phyloP scores from a whole-genome alignment of 2,113 vertebrate species.

The Saguinus imperator region DNA sequence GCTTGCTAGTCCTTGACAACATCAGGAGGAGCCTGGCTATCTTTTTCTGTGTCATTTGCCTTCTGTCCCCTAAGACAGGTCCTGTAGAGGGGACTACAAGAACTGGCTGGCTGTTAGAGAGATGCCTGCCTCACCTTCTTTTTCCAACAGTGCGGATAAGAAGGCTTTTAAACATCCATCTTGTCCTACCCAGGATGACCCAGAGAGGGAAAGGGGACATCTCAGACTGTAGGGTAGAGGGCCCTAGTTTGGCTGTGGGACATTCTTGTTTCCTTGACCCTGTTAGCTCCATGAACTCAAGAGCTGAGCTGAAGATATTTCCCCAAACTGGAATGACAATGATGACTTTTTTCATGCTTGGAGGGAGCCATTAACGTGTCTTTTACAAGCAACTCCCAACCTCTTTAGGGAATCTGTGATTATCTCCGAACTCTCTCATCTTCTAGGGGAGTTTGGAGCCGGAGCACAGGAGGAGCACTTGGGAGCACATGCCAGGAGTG shows the following conservation, averaged over 20 bases:
- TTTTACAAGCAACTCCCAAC: not conserved
- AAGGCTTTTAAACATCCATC: not conserved
- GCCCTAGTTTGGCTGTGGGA: not conserved
- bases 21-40: not conserved
- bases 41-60: not conserved
- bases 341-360: not conserved
- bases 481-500: not conserved
- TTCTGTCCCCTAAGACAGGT: not conserved
- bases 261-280: not conserved
- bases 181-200: not conserved
- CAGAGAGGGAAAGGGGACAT: not conserved
- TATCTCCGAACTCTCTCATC: not conserved
- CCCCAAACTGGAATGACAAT: not conserved
- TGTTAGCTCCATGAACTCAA: not conserved
- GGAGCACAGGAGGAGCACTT: not conserved
- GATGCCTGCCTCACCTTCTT: not conserved
- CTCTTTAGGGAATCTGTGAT: not conserved
- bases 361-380: not conserved
- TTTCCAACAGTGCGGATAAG: not conserved
- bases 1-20: not conserved
- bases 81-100: not conserved
- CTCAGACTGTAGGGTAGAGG: not conserved
- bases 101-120: not conserved
- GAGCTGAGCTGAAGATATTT: slow-evolving; percentile 8
- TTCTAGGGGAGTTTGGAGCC: not conserved